Evolutionary conservation across 2,888 invertebrate genomes (phyloP).

Genomic region (Pristionchus japonicus): DNA sequence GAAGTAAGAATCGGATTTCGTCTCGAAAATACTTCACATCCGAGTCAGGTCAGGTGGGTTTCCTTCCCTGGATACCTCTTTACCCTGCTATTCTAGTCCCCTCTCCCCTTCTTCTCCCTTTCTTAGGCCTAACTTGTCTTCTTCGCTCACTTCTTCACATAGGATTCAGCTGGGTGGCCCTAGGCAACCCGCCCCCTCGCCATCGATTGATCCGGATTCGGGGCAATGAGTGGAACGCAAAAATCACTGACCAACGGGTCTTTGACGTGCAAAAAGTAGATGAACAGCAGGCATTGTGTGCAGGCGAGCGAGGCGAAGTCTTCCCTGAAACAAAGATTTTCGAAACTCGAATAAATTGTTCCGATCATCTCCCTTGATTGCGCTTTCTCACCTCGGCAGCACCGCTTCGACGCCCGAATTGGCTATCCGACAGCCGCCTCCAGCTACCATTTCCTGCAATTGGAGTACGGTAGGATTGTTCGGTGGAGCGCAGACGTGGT

Average conservation of each 20-base stretch:
- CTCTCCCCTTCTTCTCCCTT: not conserved
- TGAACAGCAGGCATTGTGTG: conserved; percentile 16
- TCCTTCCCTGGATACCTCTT: not conserved
- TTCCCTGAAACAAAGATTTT: not conserved
- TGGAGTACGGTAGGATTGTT: conserved; percentile 24
- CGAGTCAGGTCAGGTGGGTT: not conserved
- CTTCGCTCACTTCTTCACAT: not conserved
- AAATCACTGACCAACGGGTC: not conserved
- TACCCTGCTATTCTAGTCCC: conserved; percentile 10
- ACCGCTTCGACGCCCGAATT: not conserved
- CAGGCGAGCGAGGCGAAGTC: conserved; percentile 5
- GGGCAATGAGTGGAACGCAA: not conserved
- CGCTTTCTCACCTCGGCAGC: not conserved
- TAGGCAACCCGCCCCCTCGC: not conserved
- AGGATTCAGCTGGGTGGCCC: not conserved
- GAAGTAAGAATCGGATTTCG: not conserved
- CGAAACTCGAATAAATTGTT: not conserved
- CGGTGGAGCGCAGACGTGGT: not conserved
- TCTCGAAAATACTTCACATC: not conserved
- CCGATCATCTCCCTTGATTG: not conserved
- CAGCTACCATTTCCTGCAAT: not conserved
- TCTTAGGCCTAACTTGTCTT: not conserved
- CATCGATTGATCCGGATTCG: not conserved
- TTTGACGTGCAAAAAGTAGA: not conserved
- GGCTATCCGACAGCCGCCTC: conserved; percentile 14